Percentiles rank a stretch among this genome's conserved stretches.
Conservation (phyloP, 2,888 invertebrate species). For the Polymixis lichenea region DNA sequence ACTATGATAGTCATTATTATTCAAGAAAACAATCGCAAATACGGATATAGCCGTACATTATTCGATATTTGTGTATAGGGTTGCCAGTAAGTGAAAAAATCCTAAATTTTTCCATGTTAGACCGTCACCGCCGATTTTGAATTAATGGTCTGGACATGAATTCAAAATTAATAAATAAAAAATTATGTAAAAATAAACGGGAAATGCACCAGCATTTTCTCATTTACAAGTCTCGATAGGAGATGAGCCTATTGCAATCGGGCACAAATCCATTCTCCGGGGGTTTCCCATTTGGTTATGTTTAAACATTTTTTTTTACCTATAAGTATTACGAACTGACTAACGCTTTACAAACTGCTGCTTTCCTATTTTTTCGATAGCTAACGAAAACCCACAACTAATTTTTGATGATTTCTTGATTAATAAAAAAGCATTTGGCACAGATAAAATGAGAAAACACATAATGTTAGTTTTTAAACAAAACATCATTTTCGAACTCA, state of each 20-base stretch:
- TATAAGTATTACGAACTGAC: no score
- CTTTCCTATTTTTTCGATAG: constrained; percentile 10
- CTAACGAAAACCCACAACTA: neutral
- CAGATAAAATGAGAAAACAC: neutral
- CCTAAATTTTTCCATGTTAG: neutral
- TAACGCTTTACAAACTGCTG: neutral
- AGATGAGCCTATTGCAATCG: no score
- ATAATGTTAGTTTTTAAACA: neutral
- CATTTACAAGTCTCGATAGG: no score
- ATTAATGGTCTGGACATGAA: no score
- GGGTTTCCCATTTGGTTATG: no score
- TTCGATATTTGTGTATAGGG: constrained; percentile 27
- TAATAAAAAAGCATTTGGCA: constrained; percentile 8
- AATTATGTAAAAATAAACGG: no score
- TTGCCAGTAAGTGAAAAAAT: neutral
- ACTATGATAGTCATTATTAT: constrained; percentile 30
- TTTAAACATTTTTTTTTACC: no score
- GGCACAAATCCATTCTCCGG: no score
- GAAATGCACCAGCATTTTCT: no score
- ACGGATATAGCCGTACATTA: constrained; percentile 11
- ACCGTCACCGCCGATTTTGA: no score
- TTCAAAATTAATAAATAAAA: no score
- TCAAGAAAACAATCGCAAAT: constrained; percentile 42
- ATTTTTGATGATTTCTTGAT: constrained; percentile 27
- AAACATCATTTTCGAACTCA: neutral